Evolutionary conservation across 2,113 vertebrate genomes (phyloP).

Genomic region (Pelmatolapia mariae): DNA sequence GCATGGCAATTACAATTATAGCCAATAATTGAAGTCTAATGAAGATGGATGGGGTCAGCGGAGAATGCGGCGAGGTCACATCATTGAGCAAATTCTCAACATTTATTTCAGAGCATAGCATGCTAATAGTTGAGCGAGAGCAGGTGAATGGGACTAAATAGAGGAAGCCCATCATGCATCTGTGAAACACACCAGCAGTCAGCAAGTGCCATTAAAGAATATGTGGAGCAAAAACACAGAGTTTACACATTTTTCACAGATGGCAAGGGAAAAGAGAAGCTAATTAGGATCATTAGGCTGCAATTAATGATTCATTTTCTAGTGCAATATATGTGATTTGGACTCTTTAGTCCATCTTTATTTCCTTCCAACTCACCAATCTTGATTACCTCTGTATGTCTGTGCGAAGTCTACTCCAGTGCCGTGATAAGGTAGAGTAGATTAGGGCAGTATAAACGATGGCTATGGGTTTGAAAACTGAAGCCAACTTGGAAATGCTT

Average conservation of each 20-base stretch:
- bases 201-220: neutral
- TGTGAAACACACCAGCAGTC: neutral
- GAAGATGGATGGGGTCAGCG: slow-evolving; percentile 57
- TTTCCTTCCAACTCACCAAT: neutral
- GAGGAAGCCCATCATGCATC: neutral
- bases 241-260: neutral
- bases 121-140: slow-evolving; percentile 8
- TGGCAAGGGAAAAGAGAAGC: neutral
- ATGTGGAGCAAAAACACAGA: neutral
- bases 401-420: neutral
- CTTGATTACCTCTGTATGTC: neutral
- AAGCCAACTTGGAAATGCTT: neutral
- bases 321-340: neutral
- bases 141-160: slow-evolving; percentile 33
- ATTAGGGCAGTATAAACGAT: neutral
- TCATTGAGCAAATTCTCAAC: slow-evolving; percentile 30
- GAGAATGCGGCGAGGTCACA: slow-evolving; percentile 29
- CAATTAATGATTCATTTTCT: neutral
- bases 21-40: slow-evolving; percentile 50
- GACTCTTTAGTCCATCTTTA: neutral
- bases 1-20: slow-evolving; percentile 50
- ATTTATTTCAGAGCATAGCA: slow-evolving; percentile 3
- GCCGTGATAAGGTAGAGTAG: neutral
- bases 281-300: neutral
- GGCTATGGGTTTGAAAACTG: neutral